phyloP scores from a whole-genome alignment of 2,888 invertebrate species.

The Ectropis crepuscularia region DNA sequence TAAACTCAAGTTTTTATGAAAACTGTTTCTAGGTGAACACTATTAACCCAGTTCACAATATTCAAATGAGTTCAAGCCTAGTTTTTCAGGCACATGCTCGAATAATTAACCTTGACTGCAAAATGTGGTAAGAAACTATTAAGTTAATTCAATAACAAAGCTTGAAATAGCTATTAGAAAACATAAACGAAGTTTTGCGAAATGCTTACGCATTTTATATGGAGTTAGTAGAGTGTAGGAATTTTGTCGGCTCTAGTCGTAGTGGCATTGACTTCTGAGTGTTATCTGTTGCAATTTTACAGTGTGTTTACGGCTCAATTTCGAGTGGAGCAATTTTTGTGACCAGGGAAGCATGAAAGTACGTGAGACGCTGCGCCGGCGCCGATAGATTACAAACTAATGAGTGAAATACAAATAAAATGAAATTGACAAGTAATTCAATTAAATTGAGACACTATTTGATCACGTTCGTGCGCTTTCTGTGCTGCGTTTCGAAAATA shows the following conservation, averaged over 20 bases:
- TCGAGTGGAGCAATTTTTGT: slow-evolving; percentile 61
- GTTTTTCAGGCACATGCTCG: slow-evolving; percentile 28
- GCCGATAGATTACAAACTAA: slow-evolving; percentile 6
- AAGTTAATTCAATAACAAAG: slow-evolving; percentile 40
- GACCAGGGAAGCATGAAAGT: slow-evolving; percentile 70
- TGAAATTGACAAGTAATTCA: neutral
- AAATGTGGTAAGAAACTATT: slow-evolving; percentile 39
- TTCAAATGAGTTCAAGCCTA: slow-evolving; percentile 14
- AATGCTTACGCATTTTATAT: slow-evolving; percentile 59
- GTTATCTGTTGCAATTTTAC: slow-evolving; percentile 60
- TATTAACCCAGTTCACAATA: slow-evolving; percentile 9
- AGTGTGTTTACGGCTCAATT: slow-evolving; percentile 52
- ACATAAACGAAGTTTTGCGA: slow-evolving; percentile 55
- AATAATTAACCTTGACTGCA: slow-evolving; percentile 42
- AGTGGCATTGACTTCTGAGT: slow-evolving; percentile 68
- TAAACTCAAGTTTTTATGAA: neutral
- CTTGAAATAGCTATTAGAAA: slow-evolving; percentile 48
- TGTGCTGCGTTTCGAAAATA: too few species aligned
- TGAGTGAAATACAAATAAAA: slow-evolving; percentile 4
- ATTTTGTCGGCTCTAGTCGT: slow-evolving; percentile 55
- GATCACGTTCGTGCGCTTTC: too few species aligned
- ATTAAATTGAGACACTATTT: neutral
- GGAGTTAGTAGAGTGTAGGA: slow-evolving; percentile 64
- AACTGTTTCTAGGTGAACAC: slow-evolving; percentile 4
- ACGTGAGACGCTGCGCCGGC: slow-evolving; percentile 36